Evolutionary conservation across 2,113 vertebrate genomes (phyloP).

Genomic region (Ardeotis arabs): DNA sequence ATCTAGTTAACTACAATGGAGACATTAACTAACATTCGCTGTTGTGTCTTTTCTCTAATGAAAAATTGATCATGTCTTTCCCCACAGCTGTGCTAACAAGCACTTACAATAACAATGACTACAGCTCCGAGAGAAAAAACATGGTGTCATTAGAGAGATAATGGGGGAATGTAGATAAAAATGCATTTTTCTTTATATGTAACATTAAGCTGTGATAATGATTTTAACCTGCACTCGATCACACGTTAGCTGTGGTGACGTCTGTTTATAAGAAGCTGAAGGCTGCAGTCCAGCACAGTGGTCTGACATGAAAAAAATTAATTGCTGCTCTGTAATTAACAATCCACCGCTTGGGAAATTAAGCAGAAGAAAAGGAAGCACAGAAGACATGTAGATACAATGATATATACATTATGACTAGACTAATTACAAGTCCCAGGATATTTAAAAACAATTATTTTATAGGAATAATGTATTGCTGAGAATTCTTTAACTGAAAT

Average conservation of each 20-base stretch:
- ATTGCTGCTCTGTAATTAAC: constrained; percentile 33
- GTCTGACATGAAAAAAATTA: constrained; percentile 39
- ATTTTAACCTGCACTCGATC: constrained; percentile 62
- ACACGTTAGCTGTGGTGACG: neutral
- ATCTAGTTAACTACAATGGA: constrained; percentile 21
- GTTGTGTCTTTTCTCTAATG: constrained; percentile 41
- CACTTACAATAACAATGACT: constrained; percentile 66
- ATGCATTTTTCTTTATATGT: constrained; percentile 62
- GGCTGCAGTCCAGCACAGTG: constrained; percentile 49
- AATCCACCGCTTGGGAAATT: neutral
- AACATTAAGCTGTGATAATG: constrained; percentile 55
- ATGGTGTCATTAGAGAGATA: constrained; percentile 42
- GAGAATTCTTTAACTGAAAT: neutral
- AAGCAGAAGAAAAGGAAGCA: constrained; percentile 25
- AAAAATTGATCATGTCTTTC: constrained; percentile 50
- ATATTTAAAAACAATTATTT: neutral
- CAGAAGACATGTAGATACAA: neutral
- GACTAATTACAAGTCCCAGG: neutral
- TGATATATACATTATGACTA: neutral
- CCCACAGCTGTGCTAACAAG: constrained; percentile 63
- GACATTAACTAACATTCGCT: constrained; percentile 6
- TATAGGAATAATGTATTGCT: neutral
- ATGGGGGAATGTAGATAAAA: constrained; percentile 62
- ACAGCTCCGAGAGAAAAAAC: constrained; percentile 24
- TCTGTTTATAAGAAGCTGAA: constrained; percentile 54